phyloP scores from a whole-genome alignment of 2,797 vertebrate genomes.

The Parauchenoglanis punctatus region DNA sequence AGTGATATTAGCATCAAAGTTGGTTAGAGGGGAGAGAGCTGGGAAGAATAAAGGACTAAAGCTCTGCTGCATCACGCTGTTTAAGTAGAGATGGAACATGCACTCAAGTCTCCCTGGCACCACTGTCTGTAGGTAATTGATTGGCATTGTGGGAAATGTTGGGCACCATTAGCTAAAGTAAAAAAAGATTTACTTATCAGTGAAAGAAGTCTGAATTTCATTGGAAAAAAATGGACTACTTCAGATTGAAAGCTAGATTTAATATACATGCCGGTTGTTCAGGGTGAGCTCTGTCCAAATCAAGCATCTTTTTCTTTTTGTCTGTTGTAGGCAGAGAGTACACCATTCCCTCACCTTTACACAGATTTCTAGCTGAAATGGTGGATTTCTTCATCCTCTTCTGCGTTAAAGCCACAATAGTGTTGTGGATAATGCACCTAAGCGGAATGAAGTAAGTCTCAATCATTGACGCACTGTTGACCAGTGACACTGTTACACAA shows the following conservation, averaged over 20 bases:
- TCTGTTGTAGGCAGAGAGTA: constrained; percentile 84
- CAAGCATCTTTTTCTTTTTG: constrained; percentile 11
- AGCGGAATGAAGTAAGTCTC: constrained; percentile 90
- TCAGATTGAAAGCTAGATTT: too few species aligned
- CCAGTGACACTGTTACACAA: background rate
- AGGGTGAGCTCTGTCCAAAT: background rate
- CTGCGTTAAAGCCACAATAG: constrained; percentile 92
- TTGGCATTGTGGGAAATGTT: background rate
- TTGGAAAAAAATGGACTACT: too few species aligned
- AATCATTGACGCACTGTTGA: background rate
- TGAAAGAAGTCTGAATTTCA: background rate
- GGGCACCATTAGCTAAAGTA: background rate
- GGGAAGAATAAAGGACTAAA: too few species aligned
- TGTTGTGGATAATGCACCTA: constrained; percentile 92
- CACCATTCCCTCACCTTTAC: constrained; percentile 88
- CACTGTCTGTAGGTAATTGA: background rate
- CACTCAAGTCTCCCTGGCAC: too few species aligned
- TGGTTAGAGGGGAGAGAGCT: background rate
- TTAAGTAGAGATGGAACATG: background rate
- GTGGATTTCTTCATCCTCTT: constrained; percentile 97
- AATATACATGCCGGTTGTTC: background rate
- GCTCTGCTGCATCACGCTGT: background rate
- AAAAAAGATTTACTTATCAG: background rate
- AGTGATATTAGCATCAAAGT: background rate
- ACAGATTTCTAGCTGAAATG: constrained; percentile 91